Evolutionary conservation across 2,888 invertebrate species (phyloP).

Genomic region (Capitulum mitella): DNA sequence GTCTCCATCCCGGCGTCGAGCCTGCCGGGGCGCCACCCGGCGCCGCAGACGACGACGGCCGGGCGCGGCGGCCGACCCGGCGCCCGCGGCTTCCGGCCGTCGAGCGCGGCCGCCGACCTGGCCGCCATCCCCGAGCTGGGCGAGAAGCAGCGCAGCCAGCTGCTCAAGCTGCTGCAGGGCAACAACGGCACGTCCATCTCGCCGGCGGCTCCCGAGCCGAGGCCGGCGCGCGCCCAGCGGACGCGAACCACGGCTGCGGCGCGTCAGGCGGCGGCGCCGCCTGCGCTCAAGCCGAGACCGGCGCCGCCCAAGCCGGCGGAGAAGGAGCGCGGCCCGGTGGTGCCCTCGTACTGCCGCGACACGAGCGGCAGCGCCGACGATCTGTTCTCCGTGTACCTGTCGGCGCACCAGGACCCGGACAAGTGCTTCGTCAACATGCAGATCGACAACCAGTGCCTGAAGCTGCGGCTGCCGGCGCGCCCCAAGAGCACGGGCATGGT

Average conservation of each 20-base stretch:
- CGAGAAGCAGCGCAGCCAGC: slow-evolving; percentile 6
- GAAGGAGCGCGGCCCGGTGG: neutral
- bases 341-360: neutral
- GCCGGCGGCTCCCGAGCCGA: neutral
- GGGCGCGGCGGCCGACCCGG: neutral
- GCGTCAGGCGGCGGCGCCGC: neutral
- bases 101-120: neutral
- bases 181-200: slow-evolving; percentile 12
- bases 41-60: neutral
- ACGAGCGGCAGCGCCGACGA: neutral
- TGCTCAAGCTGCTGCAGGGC: slow-evolving; percentile 3
- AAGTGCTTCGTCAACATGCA: slow-evolving; percentile 9
- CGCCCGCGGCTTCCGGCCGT: too few species aligned
- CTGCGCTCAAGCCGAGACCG: neutral
- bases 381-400: neutral
- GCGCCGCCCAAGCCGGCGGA: neutral
- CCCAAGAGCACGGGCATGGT: neutral
- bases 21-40: neutral
- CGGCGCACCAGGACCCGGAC: neutral
- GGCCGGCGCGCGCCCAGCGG: neutral
- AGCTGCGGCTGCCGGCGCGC: slow-evolving; percentile 5
- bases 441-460: slow-evolving; percentile 11
- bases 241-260: neutral
- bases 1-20: neutral
- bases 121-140: neutral